Conservation (phyloP, 2,797 vertebrate genomes). For the Eulemur coronatus region DNA sequence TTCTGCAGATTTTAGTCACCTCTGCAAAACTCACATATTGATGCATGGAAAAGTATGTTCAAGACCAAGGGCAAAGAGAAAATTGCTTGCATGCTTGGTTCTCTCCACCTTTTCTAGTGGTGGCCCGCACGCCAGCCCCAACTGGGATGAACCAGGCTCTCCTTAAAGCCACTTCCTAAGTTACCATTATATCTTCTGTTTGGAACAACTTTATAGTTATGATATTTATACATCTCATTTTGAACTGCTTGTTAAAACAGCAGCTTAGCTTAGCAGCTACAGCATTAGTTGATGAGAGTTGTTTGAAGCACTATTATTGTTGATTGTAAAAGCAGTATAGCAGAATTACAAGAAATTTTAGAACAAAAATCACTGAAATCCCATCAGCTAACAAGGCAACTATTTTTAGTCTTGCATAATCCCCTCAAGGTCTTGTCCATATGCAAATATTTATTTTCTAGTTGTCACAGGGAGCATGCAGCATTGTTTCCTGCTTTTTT, state of each 20-base stretch:
- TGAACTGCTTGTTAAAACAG: conserved; percentile 33
- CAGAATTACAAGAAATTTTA: conserved; percentile 30
- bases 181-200: neutral
- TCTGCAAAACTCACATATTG: neutral
- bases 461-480: neutral
- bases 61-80: neutral
- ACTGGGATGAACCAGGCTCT: neutral
- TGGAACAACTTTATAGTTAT: neutral
- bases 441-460: neutral
- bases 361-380: conserved; percentile 11
- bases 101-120: neutral
- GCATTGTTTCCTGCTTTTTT: neutral
- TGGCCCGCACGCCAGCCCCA: neutral
- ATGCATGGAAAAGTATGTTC: neutral
- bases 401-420: neutral
- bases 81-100: neutral
- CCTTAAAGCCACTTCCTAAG: neutral
- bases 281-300: neutral
- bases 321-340: conserved; percentile 13
- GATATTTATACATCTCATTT: neutral
- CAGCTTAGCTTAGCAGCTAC: neutral
- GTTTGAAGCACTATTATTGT: neutral
- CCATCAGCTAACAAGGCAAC: neutral
- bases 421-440: neutral
- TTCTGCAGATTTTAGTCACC: neutral